Evolutionary conservation across 2,797 vertebrate genomes (phyloP).

Genomic region (Leptatherina wallacei): DNA sequence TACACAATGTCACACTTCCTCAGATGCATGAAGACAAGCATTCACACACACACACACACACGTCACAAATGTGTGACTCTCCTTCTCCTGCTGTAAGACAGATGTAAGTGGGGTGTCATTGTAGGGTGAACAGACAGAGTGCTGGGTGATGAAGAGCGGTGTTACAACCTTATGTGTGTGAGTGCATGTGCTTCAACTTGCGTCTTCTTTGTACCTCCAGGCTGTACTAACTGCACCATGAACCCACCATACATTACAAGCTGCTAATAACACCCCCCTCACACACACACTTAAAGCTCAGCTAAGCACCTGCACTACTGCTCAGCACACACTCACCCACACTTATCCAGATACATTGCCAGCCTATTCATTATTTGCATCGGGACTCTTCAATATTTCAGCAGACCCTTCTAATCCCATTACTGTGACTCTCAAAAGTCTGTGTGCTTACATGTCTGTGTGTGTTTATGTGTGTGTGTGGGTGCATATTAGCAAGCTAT

Average conservation of each 20-base stretch:
- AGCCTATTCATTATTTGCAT: slow-evolving; percentile 79
- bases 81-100: slow-evolving; percentile 48
- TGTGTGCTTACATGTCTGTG: slow-evolving; percentile 13
- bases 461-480: slow-evolving; percentile 28
- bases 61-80: slow-evolving; percentile 30
- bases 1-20: slow-evolving; percentile 37
- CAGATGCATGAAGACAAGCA: slow-evolving; percentile 43
- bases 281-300: slow-evolving; percentile 16
- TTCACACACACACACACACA: slow-evolving; percentile 9
- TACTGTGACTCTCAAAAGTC: slow-evolving; percentile 79
- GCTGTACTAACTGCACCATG: slow-evolving; percentile 51
- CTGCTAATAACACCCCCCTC: slow-evolving; percentile 39
- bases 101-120: slow-evolving; percentile 66
- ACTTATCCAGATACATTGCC: slow-evolving; percentile 59
- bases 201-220: slow-evolving; percentile 47
- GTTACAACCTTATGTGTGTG: slow-evolving; percentile 30
- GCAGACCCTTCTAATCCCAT: slow-evolving; percentile 95
- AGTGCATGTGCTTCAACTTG: slow-evolving; percentile 24
- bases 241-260: slow-evolving; percentile 59
- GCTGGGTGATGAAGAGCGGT: slow-evolving; percentile 63
- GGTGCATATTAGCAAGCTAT: slow-evolving; percentile 44
- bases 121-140: slow-evolving; percentile 58
- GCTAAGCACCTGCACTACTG: slow-evolving; percentile 34
- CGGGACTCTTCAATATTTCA: slow-evolving; percentile 95
- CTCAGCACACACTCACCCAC: slow-evolving; percentile 40